Evolutionary conservation across 92 coral and sea anemone genomes (phyloP).

Genomic region (Meandrina meandrites): DNA sequence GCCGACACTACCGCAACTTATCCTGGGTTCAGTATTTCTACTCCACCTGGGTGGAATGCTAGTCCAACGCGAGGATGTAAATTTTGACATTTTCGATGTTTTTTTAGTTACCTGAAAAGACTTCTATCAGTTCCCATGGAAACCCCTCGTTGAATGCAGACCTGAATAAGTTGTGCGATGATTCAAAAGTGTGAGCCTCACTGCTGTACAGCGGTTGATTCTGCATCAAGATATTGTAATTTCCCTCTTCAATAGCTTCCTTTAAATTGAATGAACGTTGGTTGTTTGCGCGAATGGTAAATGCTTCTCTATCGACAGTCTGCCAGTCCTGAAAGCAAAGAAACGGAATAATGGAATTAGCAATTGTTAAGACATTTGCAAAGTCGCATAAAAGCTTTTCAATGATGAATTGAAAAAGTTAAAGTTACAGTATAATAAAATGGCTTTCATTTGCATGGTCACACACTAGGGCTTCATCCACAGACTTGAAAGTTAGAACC

Average conservation of each 20-base stretch:
- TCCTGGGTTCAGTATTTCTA: too few species aligned
- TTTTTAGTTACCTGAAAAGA: conserved; percentile 57
- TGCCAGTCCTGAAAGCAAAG: conserved; percentile 64
- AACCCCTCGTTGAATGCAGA: conserved; percentile 78
- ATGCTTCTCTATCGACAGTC: conserved; percentile 57
- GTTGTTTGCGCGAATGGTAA: conserved; percentile 57
- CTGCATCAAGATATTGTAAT: conserved; percentile 69
- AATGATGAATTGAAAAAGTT: too few species aligned
- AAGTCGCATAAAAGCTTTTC: too few species aligned
- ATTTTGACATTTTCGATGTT: too few species aligned
- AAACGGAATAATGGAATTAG: background rate
- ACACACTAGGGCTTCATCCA: too few species aligned
- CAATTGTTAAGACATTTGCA: too few species aligned
- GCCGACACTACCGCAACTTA: too few species aligned
- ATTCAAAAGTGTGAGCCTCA: conserved; percentile 59
- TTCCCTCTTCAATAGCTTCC: conserved; percentile 47
- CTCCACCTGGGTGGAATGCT: too few species aligned
- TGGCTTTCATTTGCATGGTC: too few species aligned
- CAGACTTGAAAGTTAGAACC: too few species aligned
- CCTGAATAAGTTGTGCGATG: conserved; percentile 66
- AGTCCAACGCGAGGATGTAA: too few species aligned
- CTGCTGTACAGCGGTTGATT: conserved; percentile 75
- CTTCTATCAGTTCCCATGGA: conserved; percentile 88
- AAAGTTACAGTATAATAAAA: too few species aligned
- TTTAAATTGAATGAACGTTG: conserved; percentile 49